phyloP scores from a whole-genome alignment of 2,113 vertebrate species.

The Abramis brama region DNA sequence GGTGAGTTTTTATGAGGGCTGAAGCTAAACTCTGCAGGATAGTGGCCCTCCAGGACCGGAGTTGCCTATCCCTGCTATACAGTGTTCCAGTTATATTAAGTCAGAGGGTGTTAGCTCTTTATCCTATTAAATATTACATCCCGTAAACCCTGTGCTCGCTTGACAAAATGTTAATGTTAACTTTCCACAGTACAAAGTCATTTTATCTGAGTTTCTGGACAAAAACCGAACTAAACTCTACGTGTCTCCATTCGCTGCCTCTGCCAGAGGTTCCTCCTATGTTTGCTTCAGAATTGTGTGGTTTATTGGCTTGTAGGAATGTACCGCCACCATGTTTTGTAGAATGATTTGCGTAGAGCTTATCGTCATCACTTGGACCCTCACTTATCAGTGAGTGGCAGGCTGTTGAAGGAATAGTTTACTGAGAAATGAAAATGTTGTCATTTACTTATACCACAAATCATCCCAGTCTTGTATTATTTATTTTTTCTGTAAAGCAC shows the following conservation, averaged over 20 bases:
- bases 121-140: conserved; percentile 28
- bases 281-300: neutral
- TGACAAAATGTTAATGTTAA: neutral
- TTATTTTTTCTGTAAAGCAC: neutral
- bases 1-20: too few relatives aligned
- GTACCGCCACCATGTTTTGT: neutral
- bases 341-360: conserved; percentile 6
- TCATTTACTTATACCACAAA: neutral
- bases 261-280: neutral
- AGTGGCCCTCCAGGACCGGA: too few relatives aligned
- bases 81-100: conserved; percentile 31
- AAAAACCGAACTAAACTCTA: conserved; percentile 4
- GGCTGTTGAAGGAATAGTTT: neutral
- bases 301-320: neutral
- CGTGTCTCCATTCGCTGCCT: conserved; percentile 1
- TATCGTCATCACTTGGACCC: conserved; percentile 19
- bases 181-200: neutral
- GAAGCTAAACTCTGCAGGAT: too few relatives aligned
- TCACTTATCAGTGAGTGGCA: conserved; percentile 34
- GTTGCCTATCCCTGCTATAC: too few relatives aligned
- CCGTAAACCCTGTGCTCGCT: neutral
- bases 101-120: conserved; percentile 10
- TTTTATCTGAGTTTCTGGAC: conserved; percentile 13
- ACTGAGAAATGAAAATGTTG: neutral
- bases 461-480: neutral